phyloP scores from a whole-genome alignment of 2,113 vertebrate genomes.

The Rhabdornis inornatus region DNA sequence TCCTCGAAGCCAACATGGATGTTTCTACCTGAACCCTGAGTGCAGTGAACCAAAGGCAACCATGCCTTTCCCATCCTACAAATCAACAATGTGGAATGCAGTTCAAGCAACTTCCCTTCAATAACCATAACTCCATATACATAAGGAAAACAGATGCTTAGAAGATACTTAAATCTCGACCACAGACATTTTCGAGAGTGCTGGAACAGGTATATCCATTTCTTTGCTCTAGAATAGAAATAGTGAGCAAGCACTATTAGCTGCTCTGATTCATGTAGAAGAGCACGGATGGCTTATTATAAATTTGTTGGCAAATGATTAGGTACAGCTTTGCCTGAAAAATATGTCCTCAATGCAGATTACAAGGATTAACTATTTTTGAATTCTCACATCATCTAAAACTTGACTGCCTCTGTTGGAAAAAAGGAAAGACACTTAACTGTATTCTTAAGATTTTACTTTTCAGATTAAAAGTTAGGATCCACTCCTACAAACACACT shows the following conservation, averaged over 20 bases:
- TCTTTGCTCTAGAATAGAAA: neutral
- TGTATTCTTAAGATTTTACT: neutral
- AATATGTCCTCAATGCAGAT: neutral
- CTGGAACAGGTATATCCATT: neutral
- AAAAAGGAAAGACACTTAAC: neutral
- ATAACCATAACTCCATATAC: neutral
- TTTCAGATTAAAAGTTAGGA: neutral
- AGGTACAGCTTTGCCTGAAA: neutral
- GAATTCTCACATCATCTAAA: neutral
- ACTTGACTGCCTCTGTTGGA: neutral
- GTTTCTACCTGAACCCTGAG: neutral
- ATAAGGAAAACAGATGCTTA: neutral
- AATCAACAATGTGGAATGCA: neutral
- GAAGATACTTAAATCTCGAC: neutral
- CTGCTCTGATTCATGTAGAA: neutral
- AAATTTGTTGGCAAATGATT: neutral
- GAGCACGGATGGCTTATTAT: neutral
- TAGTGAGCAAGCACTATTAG: neutral
- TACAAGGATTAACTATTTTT: neutral
- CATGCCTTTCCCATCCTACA: neutral
- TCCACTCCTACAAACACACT: neutral
- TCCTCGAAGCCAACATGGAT: neutral
- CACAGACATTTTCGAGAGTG: neutral
- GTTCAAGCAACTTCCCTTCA: neutral
- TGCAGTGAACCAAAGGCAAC: neutral